phyloP scores from a whole-genome alignment of 1,140 invertebrate genomes.

The Physella acuta region DNA sequence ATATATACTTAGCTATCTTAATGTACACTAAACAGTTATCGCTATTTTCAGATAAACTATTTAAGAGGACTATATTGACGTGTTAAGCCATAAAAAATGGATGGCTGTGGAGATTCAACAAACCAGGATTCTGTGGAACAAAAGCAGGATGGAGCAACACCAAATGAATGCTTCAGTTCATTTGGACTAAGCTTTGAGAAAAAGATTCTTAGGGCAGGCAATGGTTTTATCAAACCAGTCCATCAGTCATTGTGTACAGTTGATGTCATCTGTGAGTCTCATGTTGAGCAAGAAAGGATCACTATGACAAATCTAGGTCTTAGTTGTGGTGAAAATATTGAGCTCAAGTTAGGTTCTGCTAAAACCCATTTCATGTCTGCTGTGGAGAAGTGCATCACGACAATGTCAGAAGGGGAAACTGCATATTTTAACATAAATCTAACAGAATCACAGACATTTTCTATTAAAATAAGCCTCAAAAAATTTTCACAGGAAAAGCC shows the following conservation, averaged over 20 bases:
- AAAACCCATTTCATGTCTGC: not conserved
- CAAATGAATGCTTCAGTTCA: not conserved
- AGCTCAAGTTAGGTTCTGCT: conserved; percentile 6
- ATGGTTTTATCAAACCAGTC: not conserved
- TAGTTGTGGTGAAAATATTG: not conserved
- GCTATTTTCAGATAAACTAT: no score
- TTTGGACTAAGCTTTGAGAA: conserved; percentile 2
- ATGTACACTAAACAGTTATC: no score
- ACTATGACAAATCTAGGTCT: not conserved
- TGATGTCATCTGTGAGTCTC: not conserved
- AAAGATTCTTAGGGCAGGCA: not conserved
- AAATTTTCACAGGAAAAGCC: conserved; percentile 31
- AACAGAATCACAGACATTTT: not conserved
- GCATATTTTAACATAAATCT: not conserved
- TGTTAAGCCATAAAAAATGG: no score
- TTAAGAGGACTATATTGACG: no score
- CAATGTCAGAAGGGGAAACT: conserved; percentile 14
- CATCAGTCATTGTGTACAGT: conserved; percentile 4
- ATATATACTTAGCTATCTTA: no score
- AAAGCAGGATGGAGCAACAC: not conserved
- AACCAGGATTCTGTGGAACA: no score
- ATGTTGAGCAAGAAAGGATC: not conserved
- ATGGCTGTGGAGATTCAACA: no score
- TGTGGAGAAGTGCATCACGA: conserved; percentile 12
- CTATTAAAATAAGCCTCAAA: conserved; percentile 25